Conservation (phyloP, 2,113 vertebrate genomes). For the Clarias batrachus region DNA sequence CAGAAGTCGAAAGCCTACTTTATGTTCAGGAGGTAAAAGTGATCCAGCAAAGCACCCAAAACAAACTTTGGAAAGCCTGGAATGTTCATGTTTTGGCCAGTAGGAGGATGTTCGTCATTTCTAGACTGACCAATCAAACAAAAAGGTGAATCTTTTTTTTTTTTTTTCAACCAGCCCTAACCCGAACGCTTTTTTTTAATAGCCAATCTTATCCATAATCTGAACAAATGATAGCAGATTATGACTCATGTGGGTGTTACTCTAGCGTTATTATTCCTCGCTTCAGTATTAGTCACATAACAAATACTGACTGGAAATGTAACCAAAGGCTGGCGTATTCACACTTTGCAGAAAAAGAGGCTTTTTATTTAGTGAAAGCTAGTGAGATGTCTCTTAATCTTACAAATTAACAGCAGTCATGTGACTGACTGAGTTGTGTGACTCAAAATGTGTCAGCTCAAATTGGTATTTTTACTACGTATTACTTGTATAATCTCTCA, state of each 20-base stretch:
- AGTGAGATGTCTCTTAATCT: not conserved
- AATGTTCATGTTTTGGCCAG: not conserved
- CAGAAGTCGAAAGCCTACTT: slow-evolving; percentile 3
- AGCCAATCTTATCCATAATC: not conserved
- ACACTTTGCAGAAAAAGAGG: not conserved
- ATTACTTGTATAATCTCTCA: not conserved
- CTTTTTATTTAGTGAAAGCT: not conserved
- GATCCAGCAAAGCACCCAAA: not conserved
- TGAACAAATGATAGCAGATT: not conserved
- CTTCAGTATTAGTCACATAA: not conserved
- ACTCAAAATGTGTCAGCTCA: not conserved
- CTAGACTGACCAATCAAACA: not conserved
- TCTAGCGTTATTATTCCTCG: not conserved
- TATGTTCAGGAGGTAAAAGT: not conserved
- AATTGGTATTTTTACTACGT: not conserved
- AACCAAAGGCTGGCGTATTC: not conserved
- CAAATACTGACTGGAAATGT: not conserved
- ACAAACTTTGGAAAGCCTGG: not conserved
- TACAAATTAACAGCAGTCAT: not conserved
- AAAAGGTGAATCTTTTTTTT: not conserved
- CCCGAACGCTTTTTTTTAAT: too few relatives aligned
- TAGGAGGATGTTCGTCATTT: slow-evolving; percentile 5
- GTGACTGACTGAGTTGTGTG: not conserved
- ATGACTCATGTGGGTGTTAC: not conserved
- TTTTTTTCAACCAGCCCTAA: not conserved